These are phyloP conservation scores for Phenacoccus solenopsis DNA, from an alignment of 1,140 invertebrate species.

Conservation along the genomic window DNA sequence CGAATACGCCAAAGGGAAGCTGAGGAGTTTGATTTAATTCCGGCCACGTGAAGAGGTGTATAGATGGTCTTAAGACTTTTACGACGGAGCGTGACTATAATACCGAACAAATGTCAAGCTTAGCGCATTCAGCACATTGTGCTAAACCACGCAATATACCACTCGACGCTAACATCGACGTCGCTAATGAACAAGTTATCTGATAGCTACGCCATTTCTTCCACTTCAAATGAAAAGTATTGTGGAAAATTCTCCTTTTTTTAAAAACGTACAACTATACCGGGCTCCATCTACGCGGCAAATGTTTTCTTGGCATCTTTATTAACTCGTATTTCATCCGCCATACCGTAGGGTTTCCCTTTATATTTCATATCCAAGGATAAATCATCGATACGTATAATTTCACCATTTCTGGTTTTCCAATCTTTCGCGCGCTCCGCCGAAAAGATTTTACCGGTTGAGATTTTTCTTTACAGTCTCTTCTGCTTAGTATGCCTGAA, in stretches of 20 bases:
- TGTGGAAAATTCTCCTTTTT: neutral
- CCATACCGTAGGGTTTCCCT: too few relatives aligned
- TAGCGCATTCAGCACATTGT: neutral
- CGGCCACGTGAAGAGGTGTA: neutral
- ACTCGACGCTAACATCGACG: neutral
- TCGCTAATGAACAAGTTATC: neutral
- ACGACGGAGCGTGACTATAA: neutral
- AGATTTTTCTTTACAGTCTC: too few relatives aligned
- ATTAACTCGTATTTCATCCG: too few relatives aligned
- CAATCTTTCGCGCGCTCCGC: too few relatives aligned
- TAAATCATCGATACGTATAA: too few relatives aligned
- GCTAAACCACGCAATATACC: constrained; percentile 1
- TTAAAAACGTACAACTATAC: neutral
- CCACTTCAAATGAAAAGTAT: neutral
- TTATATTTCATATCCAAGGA: too few relatives aligned
- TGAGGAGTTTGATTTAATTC: neutral
- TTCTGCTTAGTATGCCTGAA: too few relatives aligned
- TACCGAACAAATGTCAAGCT: constrained; percentile 1
- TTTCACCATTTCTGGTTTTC: too few relatives aligned
- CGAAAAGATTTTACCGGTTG: too few relatives aligned
- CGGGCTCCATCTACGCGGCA: too few relatives aligned
- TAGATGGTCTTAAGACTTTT: neutral
- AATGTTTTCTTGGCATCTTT: too few relatives aligned
- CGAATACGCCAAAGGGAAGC: neutral
- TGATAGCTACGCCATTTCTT: neutral